These are phyloP conservation scores for Cosmia trapezina DNA, from an alignment of 2,888 invertebrate genomes.

Conservation along the genomic window DNA sequence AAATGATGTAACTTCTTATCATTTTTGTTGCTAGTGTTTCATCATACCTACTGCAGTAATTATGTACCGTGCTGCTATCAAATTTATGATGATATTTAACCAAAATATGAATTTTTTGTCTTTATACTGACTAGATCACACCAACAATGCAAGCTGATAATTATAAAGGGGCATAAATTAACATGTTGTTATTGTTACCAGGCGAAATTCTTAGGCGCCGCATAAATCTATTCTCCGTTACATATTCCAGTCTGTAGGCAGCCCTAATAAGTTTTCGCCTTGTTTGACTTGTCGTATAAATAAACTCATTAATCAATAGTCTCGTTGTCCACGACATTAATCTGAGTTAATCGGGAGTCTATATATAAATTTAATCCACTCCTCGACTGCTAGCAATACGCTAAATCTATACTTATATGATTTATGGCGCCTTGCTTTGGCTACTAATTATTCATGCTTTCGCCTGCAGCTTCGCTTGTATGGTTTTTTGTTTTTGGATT, in stretches of 20 bases:
- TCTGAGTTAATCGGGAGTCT: conserved; percentile 55
- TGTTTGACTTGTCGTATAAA: conserved; percentile 65
- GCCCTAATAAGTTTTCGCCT: conserved; percentile 61
- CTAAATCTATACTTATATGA: conserved; percentile 38
- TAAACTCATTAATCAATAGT: conserved; percentile 64
- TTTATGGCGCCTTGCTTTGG: conserved; percentile 34
- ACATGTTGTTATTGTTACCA: conserved; percentile 47
- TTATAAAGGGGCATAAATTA: conserved; percentile 41
- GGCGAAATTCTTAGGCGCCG: conserved; percentile 36
- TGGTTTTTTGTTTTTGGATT: neutral
- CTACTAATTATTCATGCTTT: conserved; percentile 23
- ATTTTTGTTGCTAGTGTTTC: conserved; percentile 2
- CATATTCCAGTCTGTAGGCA: conserved; percentile 42
- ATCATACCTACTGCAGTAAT: neutral
- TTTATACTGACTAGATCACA: neutral
- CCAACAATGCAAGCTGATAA: neutral
- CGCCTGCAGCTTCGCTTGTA: conserved; percentile 14
- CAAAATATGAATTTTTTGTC: neutral
- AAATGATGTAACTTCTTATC: conserved; percentile 21
- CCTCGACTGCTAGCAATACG: conserved; percentile 34
- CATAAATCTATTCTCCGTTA: conserved; percentile 48
- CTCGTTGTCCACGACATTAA: conserved; percentile 61
- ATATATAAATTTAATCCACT: conserved; percentile 51
- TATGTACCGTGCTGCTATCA: neutral
- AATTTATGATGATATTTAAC: neutral